phyloP scores from a whole-genome alignment of 2,797 vertebrate species.

The Tinamus major region DNA sequence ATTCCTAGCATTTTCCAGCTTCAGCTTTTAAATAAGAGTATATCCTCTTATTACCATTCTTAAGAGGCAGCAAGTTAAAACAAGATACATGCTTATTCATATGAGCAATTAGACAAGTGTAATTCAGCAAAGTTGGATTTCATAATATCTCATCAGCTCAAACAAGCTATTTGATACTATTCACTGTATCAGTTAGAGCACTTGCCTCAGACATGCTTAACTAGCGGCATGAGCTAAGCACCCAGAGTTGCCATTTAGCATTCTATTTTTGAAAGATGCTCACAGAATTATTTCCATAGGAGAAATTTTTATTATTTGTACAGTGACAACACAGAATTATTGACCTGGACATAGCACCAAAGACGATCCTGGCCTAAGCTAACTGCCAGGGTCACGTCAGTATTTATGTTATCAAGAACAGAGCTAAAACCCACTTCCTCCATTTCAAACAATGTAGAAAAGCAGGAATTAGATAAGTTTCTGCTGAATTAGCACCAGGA shows the following conservation, averaged over 20 bases:
- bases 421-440: background rate
- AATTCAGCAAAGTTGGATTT: slow-evolving; percentile 2
- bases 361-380: background rate
- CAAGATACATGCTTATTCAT: slow-evolving; percentile 25
- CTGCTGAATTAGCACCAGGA: background rate
- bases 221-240: background rate
- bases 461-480: background rate
- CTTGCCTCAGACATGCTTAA: too few species aligned
- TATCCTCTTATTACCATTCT: slow-evolving; percentile 5
- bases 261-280: slow-evolving; percentile 35
- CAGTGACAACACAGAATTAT: background rate
- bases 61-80: background rate
- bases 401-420: background rate
- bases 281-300: slow-evolving; percentile 21
- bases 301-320: background rate
- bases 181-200: slow-evolving; percentile 24
- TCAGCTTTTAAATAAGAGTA: slow-evolving; percentile 11
- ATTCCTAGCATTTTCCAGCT: slow-evolving; percentile 22
- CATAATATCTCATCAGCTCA: slow-evolving; percentile 14
- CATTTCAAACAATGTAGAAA: background rate
- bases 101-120: background rate
- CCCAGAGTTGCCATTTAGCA: slow-evolving; percentile 7
- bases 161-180: slow-evolving; percentile 21
- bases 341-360: background rate
- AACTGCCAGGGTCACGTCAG: background rate